Evolutionary conservation across 92 coral and sea anemone species (phyloP).

Genomic region (Palythoa grandis): DNA sequence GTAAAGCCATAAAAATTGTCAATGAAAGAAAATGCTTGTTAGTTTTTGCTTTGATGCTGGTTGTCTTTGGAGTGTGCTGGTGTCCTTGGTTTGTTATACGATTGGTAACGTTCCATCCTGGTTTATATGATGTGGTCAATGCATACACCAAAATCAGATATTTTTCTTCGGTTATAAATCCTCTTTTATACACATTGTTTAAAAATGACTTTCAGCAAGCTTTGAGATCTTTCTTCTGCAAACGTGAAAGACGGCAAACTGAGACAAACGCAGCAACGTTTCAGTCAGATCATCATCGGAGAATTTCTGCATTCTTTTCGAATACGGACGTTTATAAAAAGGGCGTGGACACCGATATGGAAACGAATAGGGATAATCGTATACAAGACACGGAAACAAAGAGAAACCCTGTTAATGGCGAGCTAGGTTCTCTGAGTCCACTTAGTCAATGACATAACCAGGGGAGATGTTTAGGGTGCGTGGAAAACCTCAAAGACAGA

Average conservation of each 20-base stretch:
- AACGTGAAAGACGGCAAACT: not conserved
- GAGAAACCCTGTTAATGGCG: too few relatives aligned
- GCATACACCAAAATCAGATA: slow-evolving; percentile 6
- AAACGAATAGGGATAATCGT: not conserved
- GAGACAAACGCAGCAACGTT: not conserved
- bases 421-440: too few relatives aligned
- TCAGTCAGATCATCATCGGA: not conserved
- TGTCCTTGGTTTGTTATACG: slow-evolving; percentile 18
- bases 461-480: too few relatives aligned
- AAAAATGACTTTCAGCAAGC: slow-evolving; percentile 27
- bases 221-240: not conserved
- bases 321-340: not conserved
- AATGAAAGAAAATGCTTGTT: slow-evolving; percentile 10
- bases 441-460: too few relatives aligned
- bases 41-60: not conserved
- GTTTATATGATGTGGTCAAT: not conserved
- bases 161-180: slow-evolving; percentile 9
- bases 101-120: not conserved
- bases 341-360: not conserved
- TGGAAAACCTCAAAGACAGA: too few relatives aligned
- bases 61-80: slow-evolving; percentile 14
- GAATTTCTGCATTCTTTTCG: not conserved
- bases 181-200: slow-evolving; percentile 18
- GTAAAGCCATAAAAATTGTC: not conserved
- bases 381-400: too few relatives aligned